Conservation (phyloP, 2,113 vertebrate genomes). For the Mobula birostris region DNA sequence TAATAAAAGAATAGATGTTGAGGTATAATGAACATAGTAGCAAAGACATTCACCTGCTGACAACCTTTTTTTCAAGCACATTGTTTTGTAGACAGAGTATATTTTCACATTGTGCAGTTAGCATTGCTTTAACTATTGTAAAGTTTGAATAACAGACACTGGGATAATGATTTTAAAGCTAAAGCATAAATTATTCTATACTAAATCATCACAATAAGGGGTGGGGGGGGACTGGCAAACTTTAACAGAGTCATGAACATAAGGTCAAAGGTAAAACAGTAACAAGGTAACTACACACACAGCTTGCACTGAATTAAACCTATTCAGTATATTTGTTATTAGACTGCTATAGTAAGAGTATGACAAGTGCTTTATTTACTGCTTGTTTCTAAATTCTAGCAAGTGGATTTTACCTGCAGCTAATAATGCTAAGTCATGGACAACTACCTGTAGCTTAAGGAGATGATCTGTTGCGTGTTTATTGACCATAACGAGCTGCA, state of each 20-base stretch:
- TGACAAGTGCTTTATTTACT: constrained; percentile 25
- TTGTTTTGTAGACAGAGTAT: constrained; percentile 35
- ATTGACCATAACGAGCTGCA: neutral
- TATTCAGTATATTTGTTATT: neutral
- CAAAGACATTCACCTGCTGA: constrained; percentile 22
- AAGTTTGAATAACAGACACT: constrained; percentile 32
- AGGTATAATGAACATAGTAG: neutral
- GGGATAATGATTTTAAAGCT: neutral
- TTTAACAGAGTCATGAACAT: neutral
- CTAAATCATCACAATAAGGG: neutral
- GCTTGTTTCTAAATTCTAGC: neutral
- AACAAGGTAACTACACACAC: constrained; percentile 13
- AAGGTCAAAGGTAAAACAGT: neutral
- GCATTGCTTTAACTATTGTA: constrained; percentile 35
- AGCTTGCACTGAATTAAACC: constrained; percentile 24
- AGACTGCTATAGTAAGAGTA: neutral
- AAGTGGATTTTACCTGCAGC: neutral
- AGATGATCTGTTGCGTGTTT: neutral
- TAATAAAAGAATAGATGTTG: neutral
- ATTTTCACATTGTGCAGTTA: constrained; percentile 24
- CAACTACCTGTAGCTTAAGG: neutral
- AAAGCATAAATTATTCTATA: constrained; percentile 23
- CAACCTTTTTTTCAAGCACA: constrained; percentile 30
- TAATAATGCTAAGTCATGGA: constrained; percentile 13
- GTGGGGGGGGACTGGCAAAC: neutral